Conservation (phyloP, 2,797 vertebrate genomes). For the Ambastaia sidthimunki region DNA sequence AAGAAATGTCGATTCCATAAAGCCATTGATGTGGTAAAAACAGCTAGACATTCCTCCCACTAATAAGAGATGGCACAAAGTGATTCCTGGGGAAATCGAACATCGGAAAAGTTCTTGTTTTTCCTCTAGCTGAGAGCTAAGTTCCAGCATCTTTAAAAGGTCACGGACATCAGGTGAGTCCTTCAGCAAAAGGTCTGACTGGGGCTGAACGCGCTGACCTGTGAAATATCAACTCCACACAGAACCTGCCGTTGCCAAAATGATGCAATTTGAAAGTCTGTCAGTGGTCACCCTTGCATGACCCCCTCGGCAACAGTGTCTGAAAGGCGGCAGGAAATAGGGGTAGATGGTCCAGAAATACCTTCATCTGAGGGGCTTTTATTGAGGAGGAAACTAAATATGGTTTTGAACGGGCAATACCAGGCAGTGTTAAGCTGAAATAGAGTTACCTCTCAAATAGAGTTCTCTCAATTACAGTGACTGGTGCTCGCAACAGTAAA, state of each 20-base stretch:
- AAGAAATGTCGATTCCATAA: conserved; percentile 38
- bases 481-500: background rate
- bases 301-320: conserved; percentile 62
- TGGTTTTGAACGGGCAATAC: background rate
- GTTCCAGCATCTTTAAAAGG: conserved; percentile 75
- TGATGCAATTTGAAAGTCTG: conserved; percentile 82
- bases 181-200: conserved; percentile 65
- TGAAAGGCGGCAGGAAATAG: conserved; percentile 25
- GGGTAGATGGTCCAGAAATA: conserved; percentile 34
- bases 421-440: conserved; percentile 51
- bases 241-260: conserved; percentile 75
- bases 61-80: conserved; percentile 46
- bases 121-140: conserved; percentile 61
- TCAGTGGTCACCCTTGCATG: conserved; percentile 71
- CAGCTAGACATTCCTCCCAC: conserved; percentile 22
- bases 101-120: conserved; percentile 37
- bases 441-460: background rate
- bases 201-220: conserved; percentile 77
- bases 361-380: conserved; percentile 3
- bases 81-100: conserved; percentile 48
- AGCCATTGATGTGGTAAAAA: conserved; percentile 28
- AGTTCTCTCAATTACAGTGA: background rate
- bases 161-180: conserved; percentile 77
- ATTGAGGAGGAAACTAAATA: background rate
- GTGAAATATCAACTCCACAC: conserved; percentile 76